Percentiles rank a stretch among this genome's conserved stretches.
Evolutionary conservation across 1,140 invertebrate species (phyloP).

Genomic region (Argopecten irradians): DNA sequence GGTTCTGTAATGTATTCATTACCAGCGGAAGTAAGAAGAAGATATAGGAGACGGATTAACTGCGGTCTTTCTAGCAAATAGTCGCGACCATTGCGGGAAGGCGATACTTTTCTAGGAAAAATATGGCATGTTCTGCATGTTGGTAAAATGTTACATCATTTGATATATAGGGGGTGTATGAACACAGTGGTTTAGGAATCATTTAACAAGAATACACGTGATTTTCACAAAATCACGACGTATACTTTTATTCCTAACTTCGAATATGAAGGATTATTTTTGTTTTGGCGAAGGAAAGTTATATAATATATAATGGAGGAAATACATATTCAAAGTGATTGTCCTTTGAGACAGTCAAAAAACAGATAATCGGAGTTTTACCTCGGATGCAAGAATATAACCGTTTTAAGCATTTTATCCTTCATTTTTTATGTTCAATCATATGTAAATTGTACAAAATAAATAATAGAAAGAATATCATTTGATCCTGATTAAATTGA

Average conservation of each 20-base stretch:
- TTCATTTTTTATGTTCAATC: too few relatives aligned
- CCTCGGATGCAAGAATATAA: neutral
- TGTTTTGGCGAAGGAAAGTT: neutral
- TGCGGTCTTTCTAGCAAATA: constrained; percentile 21
- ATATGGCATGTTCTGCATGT: neutral
- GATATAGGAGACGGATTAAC: neutral
- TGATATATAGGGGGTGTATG: neutral
- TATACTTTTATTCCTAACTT: neutral
- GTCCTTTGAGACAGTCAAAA: neutral
- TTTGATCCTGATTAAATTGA: too few relatives aligned
- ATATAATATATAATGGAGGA: neutral
- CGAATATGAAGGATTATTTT: neutral
- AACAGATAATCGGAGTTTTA: neutral
- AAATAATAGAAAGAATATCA: too few relatives aligned
- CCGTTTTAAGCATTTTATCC: too few relatives aligned
- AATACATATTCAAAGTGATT: neutral
- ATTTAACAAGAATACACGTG: constrained; percentile 15
- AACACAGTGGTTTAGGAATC: neutral
- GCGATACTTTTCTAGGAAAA: constrained; percentile 2
- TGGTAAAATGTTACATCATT: neutral
- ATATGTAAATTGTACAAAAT: too few relatives aligned
- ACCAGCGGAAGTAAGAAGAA: neutral
- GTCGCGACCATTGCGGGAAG: neutral
- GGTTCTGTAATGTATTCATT: neutral
- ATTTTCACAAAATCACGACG: constrained; percentile 23